Evolutionary conservation across 2,113 vertebrate genomes (phyloP).

Genomic region (Patagioenas fasciata): DNA sequence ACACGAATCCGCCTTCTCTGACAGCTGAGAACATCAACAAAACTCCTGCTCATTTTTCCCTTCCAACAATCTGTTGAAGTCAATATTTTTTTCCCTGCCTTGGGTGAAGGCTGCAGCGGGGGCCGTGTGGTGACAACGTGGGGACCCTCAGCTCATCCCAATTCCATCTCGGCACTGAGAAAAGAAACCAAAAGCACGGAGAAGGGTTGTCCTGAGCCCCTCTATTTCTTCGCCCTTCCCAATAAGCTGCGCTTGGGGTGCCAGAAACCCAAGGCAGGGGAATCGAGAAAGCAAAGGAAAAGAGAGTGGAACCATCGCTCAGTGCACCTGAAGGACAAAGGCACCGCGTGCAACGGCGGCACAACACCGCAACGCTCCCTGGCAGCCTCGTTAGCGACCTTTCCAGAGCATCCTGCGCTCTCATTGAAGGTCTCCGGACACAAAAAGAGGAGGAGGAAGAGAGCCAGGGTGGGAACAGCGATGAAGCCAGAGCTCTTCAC

Average conservation of each 20-base stretch:
- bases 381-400: neutral
- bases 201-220: neutral
- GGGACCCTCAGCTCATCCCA: neutral
- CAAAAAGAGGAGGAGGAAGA: neutral
- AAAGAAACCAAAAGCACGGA: neutral
- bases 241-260: fast-evolving
- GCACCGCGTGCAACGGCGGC: neutral
- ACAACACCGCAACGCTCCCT: neutral
- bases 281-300: neutral
- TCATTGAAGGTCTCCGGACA: neutral
- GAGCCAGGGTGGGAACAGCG: neutral
- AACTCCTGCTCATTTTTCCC: neutral
- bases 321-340: constrained; percentile 27
- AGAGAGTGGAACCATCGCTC: neutral
- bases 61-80: neutral
- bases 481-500: neutral
- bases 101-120: neutral
- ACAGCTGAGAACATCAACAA: neutral
- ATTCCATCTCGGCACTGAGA: neutral
- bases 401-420: neutral
- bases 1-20: neutral
- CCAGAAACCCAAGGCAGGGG: fast-evolving
- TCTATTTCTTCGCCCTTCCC: neutral
- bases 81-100: neutral
- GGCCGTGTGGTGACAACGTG: fast-evolving